Conservation (phyloP, 2,888 invertebrate species). For the Tetropium fuscum region DNA sequence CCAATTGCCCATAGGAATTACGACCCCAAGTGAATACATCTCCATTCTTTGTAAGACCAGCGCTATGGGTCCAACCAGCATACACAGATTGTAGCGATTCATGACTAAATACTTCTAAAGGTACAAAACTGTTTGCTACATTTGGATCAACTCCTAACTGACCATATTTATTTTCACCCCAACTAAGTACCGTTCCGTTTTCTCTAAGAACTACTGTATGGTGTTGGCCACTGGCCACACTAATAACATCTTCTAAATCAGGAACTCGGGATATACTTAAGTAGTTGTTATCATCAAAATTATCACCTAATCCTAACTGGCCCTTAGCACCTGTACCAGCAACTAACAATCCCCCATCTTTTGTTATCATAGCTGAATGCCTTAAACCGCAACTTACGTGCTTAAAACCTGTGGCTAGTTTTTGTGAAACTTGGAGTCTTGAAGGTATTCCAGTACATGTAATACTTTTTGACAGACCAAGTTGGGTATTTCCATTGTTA, state of each 20-base stretch:
- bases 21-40: conserved; percentile 82
- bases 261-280: conserved; percentile 69
- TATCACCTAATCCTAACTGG: conserved; percentile 73
- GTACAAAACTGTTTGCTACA: conserved; percentile 68
- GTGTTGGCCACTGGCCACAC: conserved; percentile 84
- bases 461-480: conserved; percentile 71
- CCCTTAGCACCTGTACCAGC: conserved; percentile 78
- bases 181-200: conserved; percentile 74
- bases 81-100: conserved; percentile 70
- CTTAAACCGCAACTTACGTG: conserved; percentile 76
- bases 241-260: conserved; percentile 70
- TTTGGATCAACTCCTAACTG: conserved; percentile 75
- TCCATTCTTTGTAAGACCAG: conserved; percentile 73
- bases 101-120: conserved; percentile 71
- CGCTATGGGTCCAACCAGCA: conserved; percentile 86
- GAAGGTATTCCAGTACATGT: conserved; percentile 65
- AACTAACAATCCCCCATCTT: conserved; percentile 72
- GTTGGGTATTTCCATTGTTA: conserved; percentile 81
- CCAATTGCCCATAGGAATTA: conserved; percentile 85
- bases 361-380: conserved; percentile 75
- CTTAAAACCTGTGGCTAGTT: conserved; percentile 68
- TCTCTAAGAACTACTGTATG: conserved; percentile 75
- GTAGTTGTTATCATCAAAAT: conserved; percentile 64
- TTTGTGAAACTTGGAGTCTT: conserved; percentile 63
- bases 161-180: conserved; percentile 89